Evolutionary conservation across 1,140 invertebrate genomes (phyloP).

Genomic region (Atopsyche davidsoni): DNA sequence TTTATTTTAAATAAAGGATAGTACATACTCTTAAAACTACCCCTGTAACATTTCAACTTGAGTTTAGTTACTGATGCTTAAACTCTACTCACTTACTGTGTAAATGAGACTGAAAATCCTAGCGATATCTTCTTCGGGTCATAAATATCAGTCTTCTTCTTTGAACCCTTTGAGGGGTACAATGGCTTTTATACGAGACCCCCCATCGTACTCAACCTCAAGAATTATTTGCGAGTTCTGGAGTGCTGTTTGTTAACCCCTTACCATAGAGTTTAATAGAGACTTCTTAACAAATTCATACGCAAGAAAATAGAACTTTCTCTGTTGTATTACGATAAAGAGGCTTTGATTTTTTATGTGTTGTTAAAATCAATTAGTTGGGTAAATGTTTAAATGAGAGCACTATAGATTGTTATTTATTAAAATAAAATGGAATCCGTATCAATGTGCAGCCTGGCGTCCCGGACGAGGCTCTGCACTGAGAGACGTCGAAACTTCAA

Average conservation of each 20-base stretch:
- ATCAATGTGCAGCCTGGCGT: no score
- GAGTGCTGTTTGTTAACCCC: slow-evolving; percentile 19
- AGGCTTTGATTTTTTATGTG: no score
- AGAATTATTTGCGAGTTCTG: slow-evolving; percentile 23
- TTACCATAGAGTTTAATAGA: slow-evolving; percentile 23
- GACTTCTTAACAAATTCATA: slow-evolving; percentile 23
- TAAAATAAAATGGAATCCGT: no score
- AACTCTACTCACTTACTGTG: slow-evolving; percentile 26
- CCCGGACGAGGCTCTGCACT: no score
- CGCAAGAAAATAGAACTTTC: slow-evolving; percentile 8
- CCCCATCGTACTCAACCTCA: slow-evolving; percentile 13
- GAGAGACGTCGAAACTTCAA: slow-evolving; percentile 1
- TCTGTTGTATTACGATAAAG: no score
- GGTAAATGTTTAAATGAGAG: no score
- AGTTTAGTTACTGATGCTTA: slow-evolving; percentile 9
- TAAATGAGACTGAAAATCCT: slow-evolving; percentile 29
- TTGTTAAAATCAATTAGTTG: no score
- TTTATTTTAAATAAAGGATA: no score
- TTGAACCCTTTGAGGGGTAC: slow-evolving; percentile 29
- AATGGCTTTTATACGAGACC: slow-evolving; percentile 28
- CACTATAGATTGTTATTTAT: no score
- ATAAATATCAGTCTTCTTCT: slow-evolving; percentile 28
- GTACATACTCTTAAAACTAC: no score
- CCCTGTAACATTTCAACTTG: no score
- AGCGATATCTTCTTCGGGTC: slow-evolving; percentile 22